Conservation (phyloP, 2,797 vertebrate species). For the Arrhamphus sclerolepis region DNA sequence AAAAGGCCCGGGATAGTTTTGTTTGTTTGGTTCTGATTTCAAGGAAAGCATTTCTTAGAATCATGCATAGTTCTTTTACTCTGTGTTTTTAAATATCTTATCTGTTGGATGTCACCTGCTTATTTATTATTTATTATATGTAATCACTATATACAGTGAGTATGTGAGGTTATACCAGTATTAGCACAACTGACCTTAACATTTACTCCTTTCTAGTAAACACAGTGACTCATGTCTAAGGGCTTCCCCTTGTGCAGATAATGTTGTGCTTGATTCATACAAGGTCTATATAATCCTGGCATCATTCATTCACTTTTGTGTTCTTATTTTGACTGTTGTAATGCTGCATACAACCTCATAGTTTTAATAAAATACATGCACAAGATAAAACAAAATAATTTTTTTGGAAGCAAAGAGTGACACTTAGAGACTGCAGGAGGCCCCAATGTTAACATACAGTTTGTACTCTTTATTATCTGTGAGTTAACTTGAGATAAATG, state of each 20-base stretch:
- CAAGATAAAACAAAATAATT: constrained; percentile 8
- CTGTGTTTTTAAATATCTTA: neutral
- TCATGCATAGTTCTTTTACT: neutral
- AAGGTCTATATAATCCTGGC: neutral
- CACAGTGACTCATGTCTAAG: no score
- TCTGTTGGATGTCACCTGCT: neutral
- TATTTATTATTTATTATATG: no score
- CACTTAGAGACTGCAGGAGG: neutral
- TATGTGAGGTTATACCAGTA: no score
- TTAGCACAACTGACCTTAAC: no score
- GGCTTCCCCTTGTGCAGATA: no score
- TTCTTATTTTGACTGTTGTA: neutral
- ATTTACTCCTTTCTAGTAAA: no score
- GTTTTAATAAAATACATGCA: neutral
- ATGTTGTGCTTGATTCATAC: no score
- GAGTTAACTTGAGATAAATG: constrained; percentile 1
- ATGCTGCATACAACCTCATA: neutral
- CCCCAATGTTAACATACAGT: neutral
- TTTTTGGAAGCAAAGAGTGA: neutral
- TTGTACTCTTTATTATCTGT: constrained; percentile 12
- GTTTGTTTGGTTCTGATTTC: constrained; percentile 4
- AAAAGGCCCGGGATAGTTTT: neutral
- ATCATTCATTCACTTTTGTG: neutral
- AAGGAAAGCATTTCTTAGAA: no score
- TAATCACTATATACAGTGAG: no score